Evolutionary conservation across 2,888 invertebrate genomes (phyloP).

Genomic region (Synanthedon formicaeformis): DNA sequence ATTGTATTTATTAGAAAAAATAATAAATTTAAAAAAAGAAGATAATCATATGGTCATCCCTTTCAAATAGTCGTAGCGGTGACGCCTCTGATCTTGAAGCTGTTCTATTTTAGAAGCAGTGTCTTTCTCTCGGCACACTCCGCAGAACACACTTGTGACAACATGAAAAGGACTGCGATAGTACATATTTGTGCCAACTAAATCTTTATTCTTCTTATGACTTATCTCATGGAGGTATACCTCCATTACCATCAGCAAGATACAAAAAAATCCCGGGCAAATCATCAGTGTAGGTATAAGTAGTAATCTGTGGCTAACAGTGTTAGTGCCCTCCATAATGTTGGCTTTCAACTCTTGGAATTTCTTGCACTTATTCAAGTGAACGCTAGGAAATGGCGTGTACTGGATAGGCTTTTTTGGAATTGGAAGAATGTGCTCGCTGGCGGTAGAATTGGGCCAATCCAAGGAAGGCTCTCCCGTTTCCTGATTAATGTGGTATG

Average conservation of each 20-base stretch:
- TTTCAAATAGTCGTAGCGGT: slow-evolving; percentile 49
- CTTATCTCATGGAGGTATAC: slow-evolving; percentile 75
- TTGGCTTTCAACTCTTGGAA: slow-evolving; percentile 42
- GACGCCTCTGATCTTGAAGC: slow-evolving; percentile 72
- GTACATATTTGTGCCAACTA: slow-evolving; percentile 69
- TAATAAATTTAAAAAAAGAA: too few relatives aligned
- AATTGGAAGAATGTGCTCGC: too few relatives aligned
- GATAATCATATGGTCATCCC: slow-evolving; percentile 24
- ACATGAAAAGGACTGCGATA: slow-evolving; percentile 79
- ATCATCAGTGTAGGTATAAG: slow-evolving; percentile 72
- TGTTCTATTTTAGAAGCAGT: slow-evolving; percentile 73
- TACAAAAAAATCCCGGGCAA: slow-evolving; percentile 64
- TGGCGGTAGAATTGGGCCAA: slow-evolving; percentile 6
- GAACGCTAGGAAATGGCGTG: slow-evolving; percentile 33
- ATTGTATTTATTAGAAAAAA: too few relatives aligned
- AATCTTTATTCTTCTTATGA: slow-evolving; percentile 74
- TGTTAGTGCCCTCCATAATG: slow-evolving; percentile 47
- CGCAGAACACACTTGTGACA: slow-evolving; percentile 77
- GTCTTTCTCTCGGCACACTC: slow-evolving; percentile 73
- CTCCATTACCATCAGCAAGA: slow-evolving; percentile 68
- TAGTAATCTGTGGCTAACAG: slow-evolving; percentile 60
- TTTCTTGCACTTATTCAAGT: slow-evolving; percentile 37
- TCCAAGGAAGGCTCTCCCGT: slow-evolving; percentile 56
- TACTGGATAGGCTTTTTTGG: slow-evolving; percentile 11
- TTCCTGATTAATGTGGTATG: slow-evolving; percentile 54